These are phyloP conservation scores for Ophion obscuratus DNA, from an alignment of 2,888 invertebrate species.

Conservation along the genomic window DNA sequence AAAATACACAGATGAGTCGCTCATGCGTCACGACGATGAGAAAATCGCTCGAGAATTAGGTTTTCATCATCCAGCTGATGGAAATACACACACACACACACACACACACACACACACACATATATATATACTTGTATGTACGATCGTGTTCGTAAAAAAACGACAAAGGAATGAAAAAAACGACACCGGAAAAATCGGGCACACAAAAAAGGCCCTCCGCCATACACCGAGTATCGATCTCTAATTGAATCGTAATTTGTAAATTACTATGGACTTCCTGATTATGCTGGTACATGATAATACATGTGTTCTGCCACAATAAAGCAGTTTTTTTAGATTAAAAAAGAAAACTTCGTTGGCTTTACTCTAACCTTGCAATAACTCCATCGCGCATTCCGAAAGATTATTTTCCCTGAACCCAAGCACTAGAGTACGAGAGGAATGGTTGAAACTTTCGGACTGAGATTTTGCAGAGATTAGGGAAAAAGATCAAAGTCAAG, in stretches of 20 bases:
- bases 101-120: not conserved
- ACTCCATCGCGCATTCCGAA: not conserved
- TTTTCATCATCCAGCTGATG: slow-evolving; percentile 43
- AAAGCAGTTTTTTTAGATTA: slow-evolving; percentile 83
- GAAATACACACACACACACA: slow-evolving; percentile 20
- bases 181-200: slow-evolving; percentile 54
- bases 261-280: slow-evolving; percentile 82
- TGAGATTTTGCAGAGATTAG: not conserved
- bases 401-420: not conserved
- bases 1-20: slow-evolving; percentile 44
- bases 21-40: slow-evolving; percentile 44
- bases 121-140: slow-evolving; percentile 14
- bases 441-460: not conserved
- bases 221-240: slow-evolving; percentile 76
- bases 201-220: slow-evolving; percentile 64
- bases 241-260: slow-evolving; percentile 81
- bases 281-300: slow-evolving; percentile 82
- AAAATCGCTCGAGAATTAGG: slow-evolving; percentile 44
- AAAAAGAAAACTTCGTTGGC: slow-evolving; percentile 60
- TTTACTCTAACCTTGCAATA: not conserved
- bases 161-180: slow-evolving; percentile 34
- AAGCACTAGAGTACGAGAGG: not conserved
- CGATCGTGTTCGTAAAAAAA: slow-evolving; percentile 49
- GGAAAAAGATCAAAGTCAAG: not conserved
- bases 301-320: slow-evolving; percentile 84